Evolutionary conservation across 1,140 invertebrate species (phyloP).

Genomic region (Drosophila guanche): DNA sequence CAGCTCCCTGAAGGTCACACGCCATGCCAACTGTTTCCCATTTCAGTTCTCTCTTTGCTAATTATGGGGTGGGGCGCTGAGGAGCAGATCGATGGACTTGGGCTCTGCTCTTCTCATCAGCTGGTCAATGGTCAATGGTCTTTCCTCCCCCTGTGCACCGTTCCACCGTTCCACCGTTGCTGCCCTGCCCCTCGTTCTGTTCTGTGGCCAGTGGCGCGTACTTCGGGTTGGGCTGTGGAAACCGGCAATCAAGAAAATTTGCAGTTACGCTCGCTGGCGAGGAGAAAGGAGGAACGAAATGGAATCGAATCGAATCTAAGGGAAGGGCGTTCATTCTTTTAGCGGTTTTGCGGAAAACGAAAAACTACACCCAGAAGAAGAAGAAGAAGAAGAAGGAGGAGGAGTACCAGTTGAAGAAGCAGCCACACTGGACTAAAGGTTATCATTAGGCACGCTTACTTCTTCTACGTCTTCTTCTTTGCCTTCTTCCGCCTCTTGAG

Average conservation of each 20-base stretch:
- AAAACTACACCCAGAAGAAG: neutral
- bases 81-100: constrained; percentile 34
- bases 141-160: constrained; percentile 4
- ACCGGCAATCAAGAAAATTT: constrained; percentile 78
- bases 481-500: neutral
- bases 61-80: no score
- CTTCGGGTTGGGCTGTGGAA: constrained; percentile 63
- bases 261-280: constrained; percentile 53
- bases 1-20: constrained; percentile 39
- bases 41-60: no score
- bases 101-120: constrained; percentile 21
- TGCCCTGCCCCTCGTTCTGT: constrained; percentile 1
- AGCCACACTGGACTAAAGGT: constrained; percentile 56
- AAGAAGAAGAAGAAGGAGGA: neutral
- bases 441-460: constrained; percentile 79
- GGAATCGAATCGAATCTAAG: constrained; percentile 10
- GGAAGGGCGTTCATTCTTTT: constrained; percentile 6
- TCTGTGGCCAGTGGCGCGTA: constrained; percentile 75
- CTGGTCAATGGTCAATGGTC: constrained; percentile 39
- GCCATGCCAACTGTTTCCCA: constrained; percentile 21
- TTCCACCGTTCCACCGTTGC: neutral
- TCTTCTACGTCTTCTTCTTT: constrained; percentile 38
- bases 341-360: no score
- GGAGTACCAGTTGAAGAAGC: constrained; percentile 1
- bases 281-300: constrained; percentile 1